These are phyloP conservation scores for Oxygymnocypris stewartii DNA, from an alignment of 2,113 vertebrate genomes.

Conservation along the genomic window DNA sequence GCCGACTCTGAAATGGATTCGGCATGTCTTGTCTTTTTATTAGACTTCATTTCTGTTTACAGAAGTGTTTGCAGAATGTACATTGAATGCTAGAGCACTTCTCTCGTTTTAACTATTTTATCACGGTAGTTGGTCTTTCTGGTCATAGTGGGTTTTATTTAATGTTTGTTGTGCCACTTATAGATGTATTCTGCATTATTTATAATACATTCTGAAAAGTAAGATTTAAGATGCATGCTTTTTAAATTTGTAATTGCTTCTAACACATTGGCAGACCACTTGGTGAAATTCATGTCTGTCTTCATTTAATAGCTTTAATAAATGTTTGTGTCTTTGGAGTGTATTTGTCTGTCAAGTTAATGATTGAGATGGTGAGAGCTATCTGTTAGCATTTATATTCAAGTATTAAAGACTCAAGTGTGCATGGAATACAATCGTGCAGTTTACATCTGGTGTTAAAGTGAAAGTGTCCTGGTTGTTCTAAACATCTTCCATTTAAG, in stretches of 20 bases:
- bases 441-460: not conserved
- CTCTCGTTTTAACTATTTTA: constrained; percentile 13
- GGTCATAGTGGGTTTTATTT: not conserved
- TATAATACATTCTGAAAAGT: constrained; percentile 17
- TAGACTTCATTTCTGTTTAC: not conserved
- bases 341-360: not conserved
- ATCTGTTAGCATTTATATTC: not conserved
- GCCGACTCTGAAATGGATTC: constrained; percentile 5
- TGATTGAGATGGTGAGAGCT: too few relatives aligned
- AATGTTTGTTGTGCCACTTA: not conserved
- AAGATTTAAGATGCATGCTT: not conserved
- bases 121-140: not conserved
- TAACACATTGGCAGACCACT: too few relatives aligned
- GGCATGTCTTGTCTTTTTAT: not conserved
- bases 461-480: not conserved
- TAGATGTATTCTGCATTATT: not conserved
- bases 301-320: too few relatives aligned
- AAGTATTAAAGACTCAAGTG: not conserved
- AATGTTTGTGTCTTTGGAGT: not conserved
- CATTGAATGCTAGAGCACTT: not conserved
- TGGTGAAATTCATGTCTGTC: too few relatives aligned
- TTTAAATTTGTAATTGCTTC: not conserved
- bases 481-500: too few relatives aligned
- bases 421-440: not conserved
- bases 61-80: not conserved